A percentile compares a stretch with the other conserved stretches of the same genome.
Evolutionary conservation across 2,888 invertebrate species (phyloP).

Genomic region (Temnothorax rugatulus): DNA sequence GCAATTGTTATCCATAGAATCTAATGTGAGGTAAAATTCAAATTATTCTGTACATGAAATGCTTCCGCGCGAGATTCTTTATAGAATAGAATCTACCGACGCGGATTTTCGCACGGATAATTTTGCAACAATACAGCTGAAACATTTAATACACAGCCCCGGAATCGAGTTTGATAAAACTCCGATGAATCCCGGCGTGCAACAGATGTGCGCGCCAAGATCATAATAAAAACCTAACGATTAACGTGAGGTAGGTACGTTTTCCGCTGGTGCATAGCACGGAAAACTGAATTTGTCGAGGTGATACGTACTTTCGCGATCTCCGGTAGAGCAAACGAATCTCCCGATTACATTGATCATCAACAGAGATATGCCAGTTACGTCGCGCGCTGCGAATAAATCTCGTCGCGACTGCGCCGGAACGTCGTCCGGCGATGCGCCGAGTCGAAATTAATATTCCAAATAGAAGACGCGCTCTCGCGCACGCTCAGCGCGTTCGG

Average conservation of each 20-base stretch:
- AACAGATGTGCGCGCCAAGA: not conserved
- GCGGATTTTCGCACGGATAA: not conserved
- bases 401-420: constrained; percentile 21
- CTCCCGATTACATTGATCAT: constrained; percentile 18
- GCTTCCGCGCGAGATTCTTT: constrained; percentile 33
- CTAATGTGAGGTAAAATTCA: constrained; percentile 39
- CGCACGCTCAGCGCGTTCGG: constrained; percentile 24
- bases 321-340: not conserved
- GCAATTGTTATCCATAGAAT: constrained; percentile 21
- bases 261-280: not conserved
- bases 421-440: not conserved
- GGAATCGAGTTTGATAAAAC: not conserved
- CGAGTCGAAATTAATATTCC: constrained; percentile 53
- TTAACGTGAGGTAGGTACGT: not conserved
- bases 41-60: constrained; percentile 42
- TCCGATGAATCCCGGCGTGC: not conserved
- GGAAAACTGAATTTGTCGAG: constrained; percentile 12
- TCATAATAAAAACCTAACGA: not conserved
- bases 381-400: constrained; percentile 33
- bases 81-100: not conserved
- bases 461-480: constrained; percentile 30
- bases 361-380: constrained; percentile 36
- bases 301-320: constrained; percentile 14
- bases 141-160: not conserved
- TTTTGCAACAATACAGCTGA: constrained; percentile 1